Evolutionary conservation across 2,113 vertebrate genomes (phyloP), one percentile per base, ranked within the genome.

Genomic region (Origma solitaria): DNA sequence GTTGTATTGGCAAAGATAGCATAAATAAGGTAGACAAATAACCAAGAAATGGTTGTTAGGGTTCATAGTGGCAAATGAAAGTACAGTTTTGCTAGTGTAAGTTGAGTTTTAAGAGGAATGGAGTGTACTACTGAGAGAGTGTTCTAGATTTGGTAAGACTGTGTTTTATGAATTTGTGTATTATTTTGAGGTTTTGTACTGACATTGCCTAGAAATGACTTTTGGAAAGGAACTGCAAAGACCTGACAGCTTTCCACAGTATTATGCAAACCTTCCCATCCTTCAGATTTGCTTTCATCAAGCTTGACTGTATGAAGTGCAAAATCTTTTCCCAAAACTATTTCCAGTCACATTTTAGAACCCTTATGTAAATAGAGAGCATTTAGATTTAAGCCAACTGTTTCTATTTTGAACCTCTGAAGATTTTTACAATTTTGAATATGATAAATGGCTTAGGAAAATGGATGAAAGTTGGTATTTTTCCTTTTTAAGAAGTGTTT

Each of bases 281-380:
- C 37, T 79, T 92, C 57, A 69, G 53, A 61, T 85, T 61, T 70
- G 21, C 80, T 94, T 94, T 94, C 45, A 24, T 81, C 56, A 58
- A 58, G 51, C 62, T 90, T 88, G 66, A 91, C 65, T 89, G 9
- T 35, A 82, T 73, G 58, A 86, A 81, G 45, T 83, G 31, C 54
- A 86, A 90, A 94, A 66, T 93, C 47, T 83, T 87, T 72, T 58
- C 35, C 49, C 53, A 20, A 73, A 78, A 68, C 35, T 77, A 54
- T 70, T 93, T 92, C n/a, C n/a, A 86, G 64, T 57, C 56, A 69
- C 18, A 28, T 92, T 92, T 92, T 81, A 82, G 44, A 94, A 65
- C 21, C 7, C 12, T 87, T 72, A 69, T 78, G 64, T 94, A 95
- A 94, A 92, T 78, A 93, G 53, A 89, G 40, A 89, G 44, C 38